phyloP scores from a whole-genome alignment of 2,888 invertebrate genomes.

The Leptopilina syphax region DNA sequence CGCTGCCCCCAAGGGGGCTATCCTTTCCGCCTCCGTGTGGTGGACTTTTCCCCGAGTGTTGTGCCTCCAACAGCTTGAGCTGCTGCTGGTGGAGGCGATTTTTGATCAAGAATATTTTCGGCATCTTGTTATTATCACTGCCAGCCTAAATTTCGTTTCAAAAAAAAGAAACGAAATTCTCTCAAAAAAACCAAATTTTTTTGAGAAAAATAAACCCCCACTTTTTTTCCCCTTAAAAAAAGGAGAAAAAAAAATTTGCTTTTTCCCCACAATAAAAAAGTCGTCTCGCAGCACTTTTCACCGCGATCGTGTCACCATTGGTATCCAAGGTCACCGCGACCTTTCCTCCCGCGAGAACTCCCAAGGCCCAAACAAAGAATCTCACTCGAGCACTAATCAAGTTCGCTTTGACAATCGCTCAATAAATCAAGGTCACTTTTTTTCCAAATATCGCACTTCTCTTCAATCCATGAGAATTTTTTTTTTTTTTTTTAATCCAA shows the following conservation, averaged over 20 bases:
- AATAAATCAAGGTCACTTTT: conserved; percentile 42
- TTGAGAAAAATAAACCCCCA: no score
- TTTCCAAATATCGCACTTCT: neutral
- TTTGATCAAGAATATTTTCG: conserved; percentile 95
- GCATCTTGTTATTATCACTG: conserved; percentile 80
- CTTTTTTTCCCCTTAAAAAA: neutral
- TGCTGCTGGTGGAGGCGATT: conserved; percentile 95
- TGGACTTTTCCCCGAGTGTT: conserved; percentile 81
- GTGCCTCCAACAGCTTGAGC: conserved; percentile 88
- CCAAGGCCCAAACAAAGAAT: conserved; percentile 28
- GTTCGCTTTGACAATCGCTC: conserved; percentile 44
- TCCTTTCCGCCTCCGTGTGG: conserved; percentile 70
- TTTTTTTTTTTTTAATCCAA: no score
- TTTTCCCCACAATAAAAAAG: neutral
- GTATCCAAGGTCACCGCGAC: conserved; percentile 42
- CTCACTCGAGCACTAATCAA: conserved; percentile 32
- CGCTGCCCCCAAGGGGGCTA: conserved; percentile 73
- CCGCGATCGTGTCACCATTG: conserved; percentile 46
- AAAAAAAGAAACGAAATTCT: no score
- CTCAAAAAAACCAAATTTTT: no score
- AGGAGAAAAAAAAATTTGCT: neutral
- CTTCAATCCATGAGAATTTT: no score
- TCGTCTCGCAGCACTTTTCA: conserved; percentile 21
- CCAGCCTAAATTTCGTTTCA: no score
- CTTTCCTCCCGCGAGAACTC: conserved; percentile 9